Conservation (phyloP, 37 sponge, comb jelly and placozoan genomes). For the Diacarnus erythraeanus region DNA sequence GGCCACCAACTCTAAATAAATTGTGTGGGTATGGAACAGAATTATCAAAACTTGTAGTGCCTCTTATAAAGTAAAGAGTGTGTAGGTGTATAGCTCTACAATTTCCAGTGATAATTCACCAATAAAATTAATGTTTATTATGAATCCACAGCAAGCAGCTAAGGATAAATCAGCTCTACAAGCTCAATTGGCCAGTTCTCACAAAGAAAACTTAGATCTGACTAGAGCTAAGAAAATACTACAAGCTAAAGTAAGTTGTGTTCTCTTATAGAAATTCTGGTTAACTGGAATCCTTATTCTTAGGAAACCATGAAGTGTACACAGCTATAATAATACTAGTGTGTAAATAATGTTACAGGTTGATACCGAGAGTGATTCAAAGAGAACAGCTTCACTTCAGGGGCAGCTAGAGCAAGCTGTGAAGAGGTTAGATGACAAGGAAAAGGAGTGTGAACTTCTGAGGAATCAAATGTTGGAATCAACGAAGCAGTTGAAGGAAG, state of each 20-base stretch:
- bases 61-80: too few species aligned
- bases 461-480: background rate
- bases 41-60: too few species aligned
- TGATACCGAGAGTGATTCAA: background rate
- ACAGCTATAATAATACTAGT: too few species aligned
- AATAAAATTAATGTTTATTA: too few species aligned
- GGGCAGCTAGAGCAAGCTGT: background rate
- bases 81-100: too few species aligned
- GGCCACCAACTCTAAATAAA: too few species aligned
- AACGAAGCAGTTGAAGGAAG: background rate
- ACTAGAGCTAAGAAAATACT: conserved; percentile 31
- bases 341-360: background rate
- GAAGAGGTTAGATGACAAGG: background rate
- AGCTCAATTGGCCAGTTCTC: conserved; percentile 39
- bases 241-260: conserved; percentile 33
- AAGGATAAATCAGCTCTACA: conserved; percentile 56
- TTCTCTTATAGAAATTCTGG: too few species aligned
- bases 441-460: background rate
- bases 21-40: too few species aligned
- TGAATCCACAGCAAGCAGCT: conserved; percentile 15
- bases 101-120: too few species aligned
- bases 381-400: background rate
- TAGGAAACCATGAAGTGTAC: too few species aligned
- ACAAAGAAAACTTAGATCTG: conserved; percentile 47
- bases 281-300: too few species aligned